A percentile compares a stretch with the other conserved stretches of the same genome.
These are phyloP conservation scores for Drosophila repleta DNA, from an alignment of 1,140 invertebrate species.

Conservation along the genomic window DNA sequence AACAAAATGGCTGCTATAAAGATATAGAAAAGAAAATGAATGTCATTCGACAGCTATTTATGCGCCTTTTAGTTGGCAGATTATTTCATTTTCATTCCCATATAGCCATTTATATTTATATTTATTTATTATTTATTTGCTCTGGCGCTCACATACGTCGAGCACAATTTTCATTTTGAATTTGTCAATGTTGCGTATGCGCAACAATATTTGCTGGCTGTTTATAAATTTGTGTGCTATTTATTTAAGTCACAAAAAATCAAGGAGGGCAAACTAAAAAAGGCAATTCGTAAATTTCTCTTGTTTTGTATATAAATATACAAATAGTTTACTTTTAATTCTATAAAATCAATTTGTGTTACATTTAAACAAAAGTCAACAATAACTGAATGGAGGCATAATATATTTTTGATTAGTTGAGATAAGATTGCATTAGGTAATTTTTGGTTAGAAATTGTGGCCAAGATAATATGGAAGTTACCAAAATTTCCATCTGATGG, in stretches of 20 bases:
- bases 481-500: no score
- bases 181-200: conserved; percentile 61
- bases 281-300: no score
- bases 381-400: no score
- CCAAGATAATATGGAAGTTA: no score
- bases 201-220: conserved; percentile 59
- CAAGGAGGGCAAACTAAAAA: not conserved
- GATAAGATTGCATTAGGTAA: no score
- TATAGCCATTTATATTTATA: conserved; percentile 55
- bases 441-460: no score
- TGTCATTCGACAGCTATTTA: conserved; percentile 78
- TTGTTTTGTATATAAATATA: no score
- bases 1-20: conserved; percentile 65
- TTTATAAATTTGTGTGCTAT: conserved; percentile 34
- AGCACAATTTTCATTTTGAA: conserved; percentile 45
- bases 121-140: conserved; percentile 76
- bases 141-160: conserved; percentile 34
- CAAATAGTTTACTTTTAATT: no score
- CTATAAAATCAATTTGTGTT: no score
- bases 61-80: conserved; percentile 76
- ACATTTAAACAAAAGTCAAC: no score
- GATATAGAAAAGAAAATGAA: conserved; percentile 56
- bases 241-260: not conserved
- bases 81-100: conserved; percentile 77
- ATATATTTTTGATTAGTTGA: no score